These are phyloP conservation scores for Lepidurus apus DNA, from an alignment of 1,140 invertebrate species.

Conservation along the genomic window DNA sequence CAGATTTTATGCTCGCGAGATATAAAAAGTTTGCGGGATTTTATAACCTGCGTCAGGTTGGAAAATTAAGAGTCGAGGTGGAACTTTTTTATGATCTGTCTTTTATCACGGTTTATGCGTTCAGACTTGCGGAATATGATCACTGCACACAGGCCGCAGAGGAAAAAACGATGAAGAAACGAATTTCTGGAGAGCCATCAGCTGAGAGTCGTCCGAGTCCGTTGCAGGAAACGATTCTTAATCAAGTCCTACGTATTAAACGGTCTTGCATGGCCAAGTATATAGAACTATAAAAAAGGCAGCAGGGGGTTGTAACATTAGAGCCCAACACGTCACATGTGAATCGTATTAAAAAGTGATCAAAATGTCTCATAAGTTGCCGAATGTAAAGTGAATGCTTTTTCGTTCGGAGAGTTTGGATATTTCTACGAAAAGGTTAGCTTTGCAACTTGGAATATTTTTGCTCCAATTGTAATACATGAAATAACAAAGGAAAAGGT, in stretches of 20 bases:
- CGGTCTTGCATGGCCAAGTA: not conserved
- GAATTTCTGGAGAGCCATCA: not conserved
- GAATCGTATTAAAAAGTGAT: constrained; percentile 1
- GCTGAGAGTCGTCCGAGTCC: not conserved
- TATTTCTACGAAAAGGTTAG: too few species aligned
- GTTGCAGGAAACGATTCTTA: not conserved
- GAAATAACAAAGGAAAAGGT: not conserved
- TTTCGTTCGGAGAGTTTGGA: not conserved
- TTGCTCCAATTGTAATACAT: not conserved
- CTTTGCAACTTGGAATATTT: too few species aligned
- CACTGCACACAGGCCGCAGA: not conserved
- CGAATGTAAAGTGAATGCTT: not conserved
- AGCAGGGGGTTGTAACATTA: not conserved
- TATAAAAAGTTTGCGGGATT: not conserved
- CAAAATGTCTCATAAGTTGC: not conserved
- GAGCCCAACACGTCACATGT: not conserved
- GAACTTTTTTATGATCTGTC: not conserved
- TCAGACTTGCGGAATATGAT: not conserved
- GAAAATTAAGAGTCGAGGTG: not conserved
- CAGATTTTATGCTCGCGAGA: not conserved
- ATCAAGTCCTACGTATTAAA: not conserved
- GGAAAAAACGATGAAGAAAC: not conserved
- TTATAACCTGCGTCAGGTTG: not conserved
- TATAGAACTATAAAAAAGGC: not conserved
- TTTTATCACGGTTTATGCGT: not conserved